phyloP scores from a whole-genome alignment of 1,140 invertebrate genomes.

The Oppia nitens region DNA sequence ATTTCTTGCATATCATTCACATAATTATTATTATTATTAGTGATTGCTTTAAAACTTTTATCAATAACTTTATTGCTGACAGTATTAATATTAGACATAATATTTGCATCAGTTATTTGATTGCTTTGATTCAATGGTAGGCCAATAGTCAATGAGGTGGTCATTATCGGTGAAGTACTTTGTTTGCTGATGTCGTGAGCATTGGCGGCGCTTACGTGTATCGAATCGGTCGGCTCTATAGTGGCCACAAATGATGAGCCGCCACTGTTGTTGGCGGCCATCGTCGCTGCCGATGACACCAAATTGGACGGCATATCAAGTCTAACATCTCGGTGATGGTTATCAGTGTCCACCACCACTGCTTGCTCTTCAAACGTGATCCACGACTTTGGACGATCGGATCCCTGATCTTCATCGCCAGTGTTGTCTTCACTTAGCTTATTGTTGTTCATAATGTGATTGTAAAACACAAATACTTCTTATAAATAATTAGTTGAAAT shows the following conservation, averaged over 20 bases:
- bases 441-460: too few relatives aligned
- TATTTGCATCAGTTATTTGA: background rate
- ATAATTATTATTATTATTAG: background rate
- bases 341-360: too few relatives aligned
- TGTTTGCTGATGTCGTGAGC: background rate
- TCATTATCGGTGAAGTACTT: background rate
- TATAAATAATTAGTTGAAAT: too few relatives aligned
- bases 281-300: background rate
- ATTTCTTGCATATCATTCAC: background rate
- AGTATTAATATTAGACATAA: background rate
- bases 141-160: background rate
- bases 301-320: background rate
- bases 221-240: background rate
- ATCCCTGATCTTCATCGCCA: background rate
- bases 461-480: too few relatives aligned
- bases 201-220: background rate
- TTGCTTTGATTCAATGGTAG: background rate
- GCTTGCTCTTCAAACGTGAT: background rate
- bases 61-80: background rate
- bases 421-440: too few relatives aligned
- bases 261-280: too few relatives aligned
- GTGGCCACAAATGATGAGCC: background rate
- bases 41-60: too few relatives aligned
- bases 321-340: too few relatives aligned
- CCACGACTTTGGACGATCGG: background rate